Evolutionary conservation across 1,140 invertebrate genomes (phyloP).

Genomic region (Polyergus mexicanus): DNA sequence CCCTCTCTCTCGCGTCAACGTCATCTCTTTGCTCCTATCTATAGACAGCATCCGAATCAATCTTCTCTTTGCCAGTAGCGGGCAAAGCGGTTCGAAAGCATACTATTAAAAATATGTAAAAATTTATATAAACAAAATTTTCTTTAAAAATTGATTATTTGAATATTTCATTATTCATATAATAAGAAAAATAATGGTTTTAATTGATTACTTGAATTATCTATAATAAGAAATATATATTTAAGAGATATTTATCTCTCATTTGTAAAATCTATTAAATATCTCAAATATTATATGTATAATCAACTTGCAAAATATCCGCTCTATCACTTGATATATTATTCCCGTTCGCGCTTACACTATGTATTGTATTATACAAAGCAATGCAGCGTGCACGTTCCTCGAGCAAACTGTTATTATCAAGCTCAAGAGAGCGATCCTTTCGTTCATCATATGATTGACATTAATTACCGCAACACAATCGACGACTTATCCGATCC

Average conservation of each 20-base stretch:
- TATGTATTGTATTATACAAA: background rate
- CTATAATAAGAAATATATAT: too few relatives aligned
- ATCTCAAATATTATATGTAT: too few relatives aligned
- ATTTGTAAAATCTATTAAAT: too few relatives aligned
- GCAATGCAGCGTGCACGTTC: background rate
- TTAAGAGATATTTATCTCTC: too few relatives aligned
- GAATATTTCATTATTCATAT: too few relatives aligned
- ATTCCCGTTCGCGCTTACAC: background rate
- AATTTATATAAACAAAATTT: too few relatives aligned
- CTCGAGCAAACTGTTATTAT: background rate
- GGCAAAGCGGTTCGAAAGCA: background rate
- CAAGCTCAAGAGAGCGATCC: constrained; percentile 15
- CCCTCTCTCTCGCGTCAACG: background rate
- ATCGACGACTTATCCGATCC: constrained; percentile 55
- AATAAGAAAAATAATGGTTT: too few relatives aligned
- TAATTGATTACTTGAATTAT: too few relatives aligned
- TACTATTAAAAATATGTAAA: too few relatives aligned
- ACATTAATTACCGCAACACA: constrained; percentile 62
- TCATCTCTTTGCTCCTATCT: constrained; percentile 55
- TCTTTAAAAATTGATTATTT: too few relatives aligned
- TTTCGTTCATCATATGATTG: constrained; percentile 48
- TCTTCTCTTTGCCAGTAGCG: too few relatives aligned
- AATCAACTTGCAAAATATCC: background rate
- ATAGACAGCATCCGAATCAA: constrained; percentile 22
- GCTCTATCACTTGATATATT: background rate